Conservation (phyloP, 2,888 invertebrate genomes). For the Heliconius ismenius region DNA sequence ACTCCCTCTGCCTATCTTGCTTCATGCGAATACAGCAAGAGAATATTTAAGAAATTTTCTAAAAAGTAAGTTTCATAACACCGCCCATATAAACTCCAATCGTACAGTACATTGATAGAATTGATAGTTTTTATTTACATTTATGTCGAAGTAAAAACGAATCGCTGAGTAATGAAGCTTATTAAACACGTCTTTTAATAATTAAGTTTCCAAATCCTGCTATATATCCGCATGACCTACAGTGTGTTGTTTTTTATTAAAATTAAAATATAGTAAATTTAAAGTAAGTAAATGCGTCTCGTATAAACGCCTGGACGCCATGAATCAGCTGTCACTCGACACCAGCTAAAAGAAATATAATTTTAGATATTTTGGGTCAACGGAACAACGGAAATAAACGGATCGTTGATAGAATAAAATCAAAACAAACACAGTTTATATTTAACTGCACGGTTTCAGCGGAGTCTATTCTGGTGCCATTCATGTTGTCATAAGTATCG, state of each 20-base stretch:
- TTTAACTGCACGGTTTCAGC: constrained; percentile 61
- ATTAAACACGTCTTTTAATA: constrained; percentile 35
- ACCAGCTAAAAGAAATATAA: constrained; percentile 44
- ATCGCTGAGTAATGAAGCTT: constrained; percentile 38
- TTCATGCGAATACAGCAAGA: too few species aligned
- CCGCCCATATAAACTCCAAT: constrained; percentile 4
- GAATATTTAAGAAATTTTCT: neutral
- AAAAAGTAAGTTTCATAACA: neutral
- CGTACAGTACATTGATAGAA: constrained; percentile 7
- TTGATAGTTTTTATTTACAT: constrained; percentile 29
- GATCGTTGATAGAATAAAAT: constrained; percentile 48
- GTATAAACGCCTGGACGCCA: constrained; percentile 7
- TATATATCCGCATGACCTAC: constrained; percentile 36
- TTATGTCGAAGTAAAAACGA: constrained; percentile 27
- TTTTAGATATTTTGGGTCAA: constrained; percentile 47
- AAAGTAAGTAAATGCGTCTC: constrained; percentile 7
- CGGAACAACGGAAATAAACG: constrained; percentile 38
- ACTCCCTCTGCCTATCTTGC: too few species aligned
- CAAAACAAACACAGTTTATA: constrained; percentile 55
- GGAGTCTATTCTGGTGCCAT: constrained; percentile 61
- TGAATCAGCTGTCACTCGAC: constrained; percentile 47
- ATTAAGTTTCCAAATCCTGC: constrained; percentile 41
- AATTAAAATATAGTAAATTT: neutral
- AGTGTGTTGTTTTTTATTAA: constrained; percentile 16
- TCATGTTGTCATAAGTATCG: constrained; percentile 53